Conservation (phyloP, 2,888 invertebrate species). For the Heteropelma amictum region DNA sequence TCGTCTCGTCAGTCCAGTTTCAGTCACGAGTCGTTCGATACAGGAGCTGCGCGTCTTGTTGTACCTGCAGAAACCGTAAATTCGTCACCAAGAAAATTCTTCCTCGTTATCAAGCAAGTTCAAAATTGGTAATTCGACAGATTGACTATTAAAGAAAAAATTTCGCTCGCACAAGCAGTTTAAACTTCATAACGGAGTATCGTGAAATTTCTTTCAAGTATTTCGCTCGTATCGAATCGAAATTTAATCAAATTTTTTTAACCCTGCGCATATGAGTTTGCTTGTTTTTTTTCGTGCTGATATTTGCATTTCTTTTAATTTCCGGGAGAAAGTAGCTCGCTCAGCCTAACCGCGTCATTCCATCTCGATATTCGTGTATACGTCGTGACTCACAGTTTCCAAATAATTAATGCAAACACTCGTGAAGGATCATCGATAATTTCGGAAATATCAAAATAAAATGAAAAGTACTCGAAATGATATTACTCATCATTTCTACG, state of each 20-base stretch:
- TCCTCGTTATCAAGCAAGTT: background rate
- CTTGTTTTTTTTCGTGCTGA: background rate
- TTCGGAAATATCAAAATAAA: too few species aligned
- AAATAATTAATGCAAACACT: background rate
- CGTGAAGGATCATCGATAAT: too few species aligned
- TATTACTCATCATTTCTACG: too few species aligned
- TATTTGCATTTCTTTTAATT: conserved; percentile 63
- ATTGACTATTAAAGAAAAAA: too few species aligned
- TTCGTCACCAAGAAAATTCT: background rate
- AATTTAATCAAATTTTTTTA: too few species aligned
- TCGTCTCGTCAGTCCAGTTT: conserved; percentile 37
- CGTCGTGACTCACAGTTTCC: background rate
- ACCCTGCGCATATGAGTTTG: background rate
- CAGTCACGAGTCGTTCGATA: background rate
- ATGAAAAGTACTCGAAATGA: too few species aligned
- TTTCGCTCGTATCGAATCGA: too few species aligned
- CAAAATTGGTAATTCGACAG: background rate
- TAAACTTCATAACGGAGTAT: too few species aligned
- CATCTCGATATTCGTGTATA: background rate
- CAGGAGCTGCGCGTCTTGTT: background rate
- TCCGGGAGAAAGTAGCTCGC: conserved; percentile 68
- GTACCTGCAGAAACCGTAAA: background rate
- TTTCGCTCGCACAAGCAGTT: too few species aligned
- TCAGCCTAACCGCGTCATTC: background rate
- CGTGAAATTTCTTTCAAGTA: too few species aligned